Conservation (phyloP, 2,797 vertebrate genomes). For the Pangasius mekongensis region DNA sequence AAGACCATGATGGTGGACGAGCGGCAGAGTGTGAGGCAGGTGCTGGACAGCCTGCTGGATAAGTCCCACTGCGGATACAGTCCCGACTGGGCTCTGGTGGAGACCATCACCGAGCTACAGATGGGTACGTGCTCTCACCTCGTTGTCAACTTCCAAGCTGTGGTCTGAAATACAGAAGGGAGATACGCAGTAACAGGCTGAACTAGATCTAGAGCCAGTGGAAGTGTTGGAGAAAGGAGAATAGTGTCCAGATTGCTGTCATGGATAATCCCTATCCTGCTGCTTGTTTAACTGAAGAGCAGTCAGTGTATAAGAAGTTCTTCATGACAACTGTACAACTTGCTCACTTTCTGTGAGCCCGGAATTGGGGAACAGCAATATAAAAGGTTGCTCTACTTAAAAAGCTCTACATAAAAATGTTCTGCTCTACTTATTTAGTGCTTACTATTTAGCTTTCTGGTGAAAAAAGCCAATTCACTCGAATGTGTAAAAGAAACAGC, state of each 20-base stretch:
- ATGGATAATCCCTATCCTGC: neutral
- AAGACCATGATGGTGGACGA: slow-evolving; percentile 99
- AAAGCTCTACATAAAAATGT: too few relatives aligned
- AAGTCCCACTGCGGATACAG: slow-evolving; percentile 97
- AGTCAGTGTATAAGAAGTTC: neutral
- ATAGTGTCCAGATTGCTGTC: neutral
- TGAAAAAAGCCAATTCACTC: neutral
- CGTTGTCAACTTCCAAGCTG: neutral
- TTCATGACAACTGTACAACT: neutral
- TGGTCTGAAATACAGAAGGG: neutral
- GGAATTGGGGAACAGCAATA: neutral
- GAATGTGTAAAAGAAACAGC: neutral
- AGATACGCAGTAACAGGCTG: neutral
- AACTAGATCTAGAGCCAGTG: neutral
- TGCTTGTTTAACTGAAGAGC: neutral
- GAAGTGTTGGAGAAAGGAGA: neutral
- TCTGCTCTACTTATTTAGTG: neutral
- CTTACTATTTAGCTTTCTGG: neutral
- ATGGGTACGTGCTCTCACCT: slow-evolving; percentile 82
- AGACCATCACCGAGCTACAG: slow-evolving; percentile 93
- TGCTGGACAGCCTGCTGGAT: slow-evolving; percentile 95
- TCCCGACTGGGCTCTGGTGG: slow-evolving; percentile 95
- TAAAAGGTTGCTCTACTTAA: too few relatives aligned
- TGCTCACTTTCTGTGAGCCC: neutral
- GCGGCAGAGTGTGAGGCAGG: slow-evolving; percentile 94